Base-by-base conservation (phyloP, 2,113 vertebrate species). In the Epinephelus lanceolatus region DNA sequence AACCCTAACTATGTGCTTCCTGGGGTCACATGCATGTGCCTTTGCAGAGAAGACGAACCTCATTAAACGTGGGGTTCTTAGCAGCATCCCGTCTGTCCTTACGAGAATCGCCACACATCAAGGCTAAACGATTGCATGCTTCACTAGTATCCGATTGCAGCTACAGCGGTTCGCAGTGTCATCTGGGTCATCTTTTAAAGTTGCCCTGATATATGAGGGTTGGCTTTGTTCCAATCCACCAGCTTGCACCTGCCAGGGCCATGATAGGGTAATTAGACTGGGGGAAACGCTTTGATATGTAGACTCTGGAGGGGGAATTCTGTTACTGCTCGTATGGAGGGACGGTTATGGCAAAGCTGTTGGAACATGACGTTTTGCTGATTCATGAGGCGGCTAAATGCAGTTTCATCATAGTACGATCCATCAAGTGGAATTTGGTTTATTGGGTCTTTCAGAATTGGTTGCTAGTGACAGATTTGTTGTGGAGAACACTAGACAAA, bases 221-320 rank as follows among this genome's bases (percentile, higher is more conserved):
- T 93, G 93, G 91, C 89, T 88, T 91, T 86, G 83, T 85, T 93
- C 90, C 92, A 90, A 49, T 42, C n/a, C 49, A 57, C 80, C 66
- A 67, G 80, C 83, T 30, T 71, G 79, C 89, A 91, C 89, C 92
- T 91, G 90, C 88, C 88, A 66, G 67, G 61, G 33, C 80, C 65
- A 15, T 76, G 82, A 86, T 79, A n/a, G 86, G 72, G 45, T 84
- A 83, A 86, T 91, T 88, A 87, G 90, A 71, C 76, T 7, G 71
- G 65, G 63, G 75, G 81, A 60, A 65, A 74, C 8, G 84, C 86
- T 91, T 91, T 91, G 80, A 89, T 84, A 84, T 63, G 76, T 49
- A 61, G 68, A 89, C 76, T 51, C 60, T 73, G 47, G 14, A 40
- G 40, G 68, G 61, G 56, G 33, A 62, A 55, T 27, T 42, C 6